Base-by-base conservation (phyloP, 2,888 invertebrate genomes). In the Micoletzkya japonica region DNA sequence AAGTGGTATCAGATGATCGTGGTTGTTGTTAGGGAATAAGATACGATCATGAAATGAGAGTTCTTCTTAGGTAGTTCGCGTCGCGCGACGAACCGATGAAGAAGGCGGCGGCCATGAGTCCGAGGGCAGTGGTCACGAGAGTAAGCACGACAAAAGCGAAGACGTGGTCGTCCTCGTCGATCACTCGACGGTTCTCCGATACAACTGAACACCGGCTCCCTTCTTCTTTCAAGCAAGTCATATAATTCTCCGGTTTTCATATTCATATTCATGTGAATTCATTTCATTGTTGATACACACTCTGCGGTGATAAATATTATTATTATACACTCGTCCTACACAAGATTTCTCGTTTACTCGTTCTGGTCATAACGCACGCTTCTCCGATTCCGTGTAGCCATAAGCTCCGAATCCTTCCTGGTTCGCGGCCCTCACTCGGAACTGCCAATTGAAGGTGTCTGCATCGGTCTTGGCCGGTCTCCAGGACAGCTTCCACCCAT, bases 331-430 rank as follows among this genome's bases (percentile, higher is more conserved):
- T n/a, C n/a, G n/a, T n/a, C n/a, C n/a, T n/a, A n/a, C n/a, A n/a
- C n/a, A n/a, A n/a, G n/a, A n/a, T n/a, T n/a, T n/a, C 44, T 14
- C 44, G 10, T 44, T 14, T 20, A 44, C 44, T 44, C 10, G 44
- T 20, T 14, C 10, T 71, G 17, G 37, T 10, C 44, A 26, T 36
- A 36, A 78, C 73, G 36, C 37, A 71, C 63, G 49, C 39, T 44
- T 68, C 3, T 57, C 68, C 0, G 49, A 57, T 7, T 58, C 49
- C 6, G 68, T 58, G 58, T 68, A 58, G 30, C 68, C 83, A 63
- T 83, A 84, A 1, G 78, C 72, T 6, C 84, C 84, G 54, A 84
- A 82, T n/a, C 84, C 84, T 71, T 85, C 84, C 39, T 78, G 73
- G 69, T 84, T 84, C 0, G 82, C 83, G 2, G 84, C 84, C n/a